Base-by-base conservation (phyloP, 2,888 invertebrate species). In the Spialia ferax region DNA sequence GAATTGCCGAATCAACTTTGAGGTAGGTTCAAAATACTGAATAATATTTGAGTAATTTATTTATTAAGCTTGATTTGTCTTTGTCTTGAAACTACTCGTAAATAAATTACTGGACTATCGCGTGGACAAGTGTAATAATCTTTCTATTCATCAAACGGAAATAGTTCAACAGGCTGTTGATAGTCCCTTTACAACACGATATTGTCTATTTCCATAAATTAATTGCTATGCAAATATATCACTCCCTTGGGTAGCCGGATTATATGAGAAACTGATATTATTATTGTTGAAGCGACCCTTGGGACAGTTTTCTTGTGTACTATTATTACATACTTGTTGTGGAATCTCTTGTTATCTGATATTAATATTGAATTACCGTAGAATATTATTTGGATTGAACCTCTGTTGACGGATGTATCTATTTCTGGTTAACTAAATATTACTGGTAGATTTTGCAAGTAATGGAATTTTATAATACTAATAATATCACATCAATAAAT, bases 161-260 rank as follows among this genome's bases (percentile, higher is more conserved):
- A 63, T 26, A 38, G 42, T 18, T 63, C 55, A 55, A 63, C 55
- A 63, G 55, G 42, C 45, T 74, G 50, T 26, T 48, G 57, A 35
- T 50, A 65, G 22, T 57, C 50, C 22, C 23, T 65, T 65, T 57
- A 48, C 38, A 29, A 54, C 50, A 10, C 11, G 29, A 26, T 29
- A 29, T 42, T 45, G 63, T 56, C 38, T 35, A 45, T 63, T 63
- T 63, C 54, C 38, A 55, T 55, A 54, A 54, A 54, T 63, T 63
- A 63, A 63, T 42, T 63, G 15, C 26, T 42, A 52, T 32, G 42
- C 54, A 42, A 63, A 63, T 32, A 62, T 62, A 62, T 62, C 6
- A 62, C 32, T 52, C 50, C 29, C 50, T n/a, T 20, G 22, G 32
- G 32, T 50, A 23, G 32, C 50, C 22, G 48, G 32, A 52, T 62